A percentile compares a stretch with the other conserved stretches of the same genome.
These are phyloP conservation scores for Netelia melanura DNA, from an alignment of 2,888 invertebrate genomes.

Conservation along the genomic window DNA sequence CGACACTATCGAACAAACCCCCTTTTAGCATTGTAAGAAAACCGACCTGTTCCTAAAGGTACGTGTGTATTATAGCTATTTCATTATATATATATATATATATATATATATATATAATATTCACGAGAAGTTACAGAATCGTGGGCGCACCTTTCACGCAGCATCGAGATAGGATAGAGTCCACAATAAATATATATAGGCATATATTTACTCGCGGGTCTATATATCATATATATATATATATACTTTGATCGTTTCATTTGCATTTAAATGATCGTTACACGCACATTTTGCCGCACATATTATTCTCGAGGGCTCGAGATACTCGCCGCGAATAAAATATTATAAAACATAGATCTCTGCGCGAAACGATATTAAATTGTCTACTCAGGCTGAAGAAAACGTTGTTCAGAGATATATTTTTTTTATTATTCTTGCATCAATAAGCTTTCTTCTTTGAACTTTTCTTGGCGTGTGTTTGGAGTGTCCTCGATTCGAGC, in stretches of 20 bases:
- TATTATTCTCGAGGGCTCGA: conserved; percentile 56
- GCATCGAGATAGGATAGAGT: conserved; percentile 69
- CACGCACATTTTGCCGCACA: conserved; percentile 52
- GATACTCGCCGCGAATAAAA: conserved; percentile 29
- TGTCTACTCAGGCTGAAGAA: conserved; percentile 12
- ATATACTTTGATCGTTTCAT: conserved; percentile 55
- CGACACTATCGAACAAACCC: conserved; percentile 73
- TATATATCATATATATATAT: conserved; percentile 6
- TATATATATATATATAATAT: conserved; percentile 1
- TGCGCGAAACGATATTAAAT: conserved; percentile 46
- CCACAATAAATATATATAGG: conserved; percentile 33
- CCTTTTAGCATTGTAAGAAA: conserved; percentile 68
- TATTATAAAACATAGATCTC: conserved; percentile 51
- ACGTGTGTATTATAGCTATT: conserved; percentile 50
- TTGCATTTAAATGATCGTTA: conserved; percentile 68
- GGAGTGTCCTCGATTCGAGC: conserved; percentile 54
- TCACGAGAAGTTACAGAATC: conserved; percentile 63
- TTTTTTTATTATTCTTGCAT: not conserved
- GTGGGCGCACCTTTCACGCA: conserved; percentile 70
- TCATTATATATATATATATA: conserved; percentile 7
- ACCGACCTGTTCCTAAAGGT: conserved; percentile 59
- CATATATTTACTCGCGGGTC: not conserved
- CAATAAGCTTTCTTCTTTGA: conserved; percentile 51
- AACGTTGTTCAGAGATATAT: conserved; percentile 43
- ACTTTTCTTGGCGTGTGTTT: conserved; percentile 56